Percentiles rank a stretch among this genome's conserved stretches.
These are phyloP conservation scores for Eilema sororculum DNA, from an alignment of 2,888 invertebrate genomes.

Conservation along the genomic window DNA sequence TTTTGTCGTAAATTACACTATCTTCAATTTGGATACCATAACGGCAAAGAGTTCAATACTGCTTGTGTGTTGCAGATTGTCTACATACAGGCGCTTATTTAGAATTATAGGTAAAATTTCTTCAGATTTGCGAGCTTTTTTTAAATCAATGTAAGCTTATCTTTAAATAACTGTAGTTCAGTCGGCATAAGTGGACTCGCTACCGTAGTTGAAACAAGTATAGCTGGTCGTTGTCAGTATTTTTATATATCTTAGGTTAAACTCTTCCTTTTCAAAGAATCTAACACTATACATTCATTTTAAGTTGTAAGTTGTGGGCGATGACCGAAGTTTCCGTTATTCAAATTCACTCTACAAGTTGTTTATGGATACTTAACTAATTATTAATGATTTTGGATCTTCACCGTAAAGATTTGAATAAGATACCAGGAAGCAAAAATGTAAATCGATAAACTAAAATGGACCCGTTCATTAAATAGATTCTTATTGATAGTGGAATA, in stretches of 20 bases:
- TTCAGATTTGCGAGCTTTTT: neutral
- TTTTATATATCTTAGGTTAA: neutral
- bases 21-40: too few species aligned
- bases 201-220: neutral
- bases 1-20: too few species aligned
- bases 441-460: neutral
- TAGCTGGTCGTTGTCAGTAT: constrained; percentile 1
- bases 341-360: neutral
- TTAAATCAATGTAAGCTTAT: neutral
- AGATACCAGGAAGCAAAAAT: neutral
- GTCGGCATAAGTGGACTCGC: neutral
- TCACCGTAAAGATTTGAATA: constrained; percentile 3
- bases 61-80: neutral
- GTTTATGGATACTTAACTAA: neutral
- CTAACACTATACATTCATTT: neutral
- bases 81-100: neutral
- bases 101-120: neutral
- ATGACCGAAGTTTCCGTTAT: constrained; percentile 7
- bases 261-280: neutral
- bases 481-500: neutral
- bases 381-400: neutral
- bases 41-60: neutral
- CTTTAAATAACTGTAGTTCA: neutral
- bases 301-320: neutral
- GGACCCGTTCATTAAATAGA: neutral